These are phyloP conservation scores for Hippoglossus hippoglossus DNA, from an alignment of 2,797 vertebrate genomes.

Conservation along the genomic window DNA sequence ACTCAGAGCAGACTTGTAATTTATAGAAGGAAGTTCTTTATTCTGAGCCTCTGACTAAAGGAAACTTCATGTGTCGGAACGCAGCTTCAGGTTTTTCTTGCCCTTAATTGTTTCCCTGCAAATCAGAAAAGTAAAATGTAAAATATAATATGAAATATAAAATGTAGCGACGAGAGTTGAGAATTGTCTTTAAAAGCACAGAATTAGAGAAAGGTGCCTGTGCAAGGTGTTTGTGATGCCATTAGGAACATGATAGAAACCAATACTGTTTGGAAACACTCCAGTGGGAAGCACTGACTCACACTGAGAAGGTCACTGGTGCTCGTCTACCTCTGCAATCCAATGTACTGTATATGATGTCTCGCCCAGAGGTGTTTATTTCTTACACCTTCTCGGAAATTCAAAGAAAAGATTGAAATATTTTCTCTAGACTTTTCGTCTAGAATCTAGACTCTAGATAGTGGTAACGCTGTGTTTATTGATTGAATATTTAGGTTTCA, in stretches of 20 bases:
- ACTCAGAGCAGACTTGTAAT: too few species aligned
- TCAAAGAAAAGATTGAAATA: neutral
- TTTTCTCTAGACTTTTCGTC: too few species aligned
- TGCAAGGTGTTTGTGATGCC: conserved; percentile 16
- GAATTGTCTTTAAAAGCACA: neutral
- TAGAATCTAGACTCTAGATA: too few species aligned
- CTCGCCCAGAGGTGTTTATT: neutral
- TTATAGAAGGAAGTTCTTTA: too few species aligned
- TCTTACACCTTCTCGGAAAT: neutral
- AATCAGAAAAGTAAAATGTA: too few species aligned
- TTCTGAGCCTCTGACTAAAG: neutral
- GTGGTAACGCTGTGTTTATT: too few species aligned
- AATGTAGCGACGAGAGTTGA: neutral
- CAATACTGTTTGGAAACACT: conserved; percentile 36
- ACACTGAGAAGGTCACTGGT: conserved; percentile 42
- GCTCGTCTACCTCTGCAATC: neutral
- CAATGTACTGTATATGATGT: neutral
- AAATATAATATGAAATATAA: too few species aligned
- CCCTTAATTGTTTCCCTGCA: too few species aligned
- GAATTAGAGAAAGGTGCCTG: neutral
- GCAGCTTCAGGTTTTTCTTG: neutral
- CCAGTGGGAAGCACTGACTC: conserved; percentile 23
- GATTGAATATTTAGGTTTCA: too few species aligned
- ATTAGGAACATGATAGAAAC: conserved; percentile 18
- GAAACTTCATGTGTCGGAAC: neutral